Percentiles rank a stretch among this genome's conserved stretches.
phyloP scores from a whole-genome alignment of 2,888 invertebrate genomes.

The Apeira syringaria region DNA sequence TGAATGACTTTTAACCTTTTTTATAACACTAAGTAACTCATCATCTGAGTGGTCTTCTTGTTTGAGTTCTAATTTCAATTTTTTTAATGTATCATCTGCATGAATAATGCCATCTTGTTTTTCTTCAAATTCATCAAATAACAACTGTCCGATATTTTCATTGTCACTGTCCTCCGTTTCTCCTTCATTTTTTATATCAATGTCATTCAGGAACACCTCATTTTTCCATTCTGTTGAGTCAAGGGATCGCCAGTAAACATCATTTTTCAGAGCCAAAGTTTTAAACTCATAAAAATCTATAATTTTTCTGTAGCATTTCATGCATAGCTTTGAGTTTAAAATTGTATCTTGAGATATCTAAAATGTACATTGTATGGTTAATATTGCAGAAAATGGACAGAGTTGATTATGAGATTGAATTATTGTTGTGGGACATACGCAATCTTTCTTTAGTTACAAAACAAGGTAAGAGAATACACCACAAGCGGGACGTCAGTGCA shows the following conservation, averaged over 20 bases:
- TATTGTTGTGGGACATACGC: no score
- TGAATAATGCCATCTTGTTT: constrained; percentile 2
- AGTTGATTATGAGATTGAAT: no score
- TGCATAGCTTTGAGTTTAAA: constrained; percentile 55
- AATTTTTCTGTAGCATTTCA: constrained; percentile 58
- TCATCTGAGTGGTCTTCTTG: constrained; percentile 42
- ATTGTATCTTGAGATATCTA: constrained; percentile 48
- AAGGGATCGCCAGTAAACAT: constrained; percentile 27
- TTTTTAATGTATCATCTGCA: background rate
- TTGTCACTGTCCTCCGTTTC: constrained; percentile 1
- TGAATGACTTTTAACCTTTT: constrained; percentile 53
- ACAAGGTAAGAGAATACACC: no score
- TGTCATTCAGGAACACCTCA: background rate
- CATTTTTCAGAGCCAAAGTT: constrained; percentile 53
- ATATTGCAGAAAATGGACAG: no score
- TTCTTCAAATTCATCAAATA: background rate
- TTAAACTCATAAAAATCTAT: constrained; percentile 61
- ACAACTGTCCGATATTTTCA: constrained; percentile 1
- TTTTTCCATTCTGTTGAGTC: background rate
- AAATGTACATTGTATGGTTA: constrained; percentile 18
- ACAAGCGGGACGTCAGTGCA: no score
- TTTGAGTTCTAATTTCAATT: constrained; percentile 17
- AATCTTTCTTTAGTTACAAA: no score
- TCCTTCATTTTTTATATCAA: constrained; percentile 5
- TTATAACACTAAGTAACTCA: constrained; percentile 59